Percentiles rank a stretch among this genome's conserved stretches.
These are phyloP conservation scores for Autographa gamma DNA, from an alignment of 2,888 invertebrate genomes.

Conservation along the genomic window DNA sequence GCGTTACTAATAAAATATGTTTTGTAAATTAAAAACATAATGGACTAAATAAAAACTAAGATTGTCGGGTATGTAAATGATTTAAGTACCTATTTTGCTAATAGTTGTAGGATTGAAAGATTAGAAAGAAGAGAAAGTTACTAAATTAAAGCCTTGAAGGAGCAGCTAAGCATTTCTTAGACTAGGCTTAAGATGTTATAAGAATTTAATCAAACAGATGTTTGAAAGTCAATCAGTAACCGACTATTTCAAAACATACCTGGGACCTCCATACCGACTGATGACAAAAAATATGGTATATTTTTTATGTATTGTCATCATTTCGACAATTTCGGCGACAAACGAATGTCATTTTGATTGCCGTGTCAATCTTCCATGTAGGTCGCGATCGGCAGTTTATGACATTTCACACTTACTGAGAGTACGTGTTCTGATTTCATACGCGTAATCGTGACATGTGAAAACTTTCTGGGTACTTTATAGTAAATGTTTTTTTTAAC, in stretches of 20 bases:
- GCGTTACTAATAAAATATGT: conserved; percentile 37
- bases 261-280: too few relatives aligned
- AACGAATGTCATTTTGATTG: conserved; percentile 36
- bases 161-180: neutral
- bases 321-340: conserved; percentile 25
- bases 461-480: neutral
- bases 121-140: too few relatives aligned
- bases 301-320: conserved; percentile 25
- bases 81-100: too few relatives aligned
- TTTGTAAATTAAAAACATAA: conserved; percentile 37
- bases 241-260: too few relatives aligned
- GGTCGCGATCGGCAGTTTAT: conserved; percentile 25
- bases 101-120: too few relatives aligned
- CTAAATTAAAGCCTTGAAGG: neutral
- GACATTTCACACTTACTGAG: conserved; percentile 14
- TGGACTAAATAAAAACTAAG: neutral
- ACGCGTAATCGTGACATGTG: neutral
- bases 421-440: conserved; percentile 28
- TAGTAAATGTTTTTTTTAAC: neutral
- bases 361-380: conserved; percentile 34
- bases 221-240: neutral
- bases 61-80: too few relatives aligned
- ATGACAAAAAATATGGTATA: neutral
- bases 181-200: too few relatives aligned
- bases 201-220: too few relatives aligned